phyloP scores from a whole-genome alignment of 1,140 invertebrate species.

The Magallana gigas region DNA sequence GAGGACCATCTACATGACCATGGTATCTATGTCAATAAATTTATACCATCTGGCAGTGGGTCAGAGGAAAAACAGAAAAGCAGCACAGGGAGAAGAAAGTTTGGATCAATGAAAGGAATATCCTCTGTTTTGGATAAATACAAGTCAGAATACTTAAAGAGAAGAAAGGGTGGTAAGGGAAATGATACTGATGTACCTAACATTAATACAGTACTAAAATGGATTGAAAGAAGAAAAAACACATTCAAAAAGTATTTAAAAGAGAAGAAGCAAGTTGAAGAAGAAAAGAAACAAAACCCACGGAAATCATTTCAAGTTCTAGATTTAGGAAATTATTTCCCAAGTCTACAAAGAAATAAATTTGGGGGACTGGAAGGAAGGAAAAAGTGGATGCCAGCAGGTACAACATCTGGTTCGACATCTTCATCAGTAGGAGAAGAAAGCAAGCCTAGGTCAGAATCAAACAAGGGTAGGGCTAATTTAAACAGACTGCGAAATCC shows the following conservation, averaged over 20 bases:
- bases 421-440: not conserved
- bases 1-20: not conserved
- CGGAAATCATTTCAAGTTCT: not conserved
- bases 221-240: slow-evolving; percentile 4
- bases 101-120: slow-evolving; percentile 18
- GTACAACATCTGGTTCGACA: not conserved
- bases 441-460: not conserved
- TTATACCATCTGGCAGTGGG: too few species aligned
- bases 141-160: slow-evolving; percentile 1
- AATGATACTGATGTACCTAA: not conserved
- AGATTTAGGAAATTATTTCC: slow-evolving; percentile 5
- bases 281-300: not conserved
- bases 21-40: not conserved
- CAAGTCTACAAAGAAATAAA: slow-evolving; percentile 20
- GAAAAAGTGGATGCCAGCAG: not conserved
- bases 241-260: slow-evolving; percentile 3
- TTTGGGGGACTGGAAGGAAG: slow-evolving; percentile 2
- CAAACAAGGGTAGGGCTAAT: not conserved
- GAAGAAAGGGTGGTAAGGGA: not conserved
- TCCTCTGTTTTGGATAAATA: slow-evolving; percentile 1
- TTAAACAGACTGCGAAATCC: not conserved
- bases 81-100: not conserved
- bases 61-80: not conserved
- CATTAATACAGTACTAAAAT: slow-evolving; percentile 13
- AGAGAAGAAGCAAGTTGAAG: not conserved